Percentiles rank a stretch among this genome's conserved stretches.
Evolutionary conservation across 2,113 vertebrate genomes (phyloP).

Genomic region (Daubentonia madagascariensis): DNA sequence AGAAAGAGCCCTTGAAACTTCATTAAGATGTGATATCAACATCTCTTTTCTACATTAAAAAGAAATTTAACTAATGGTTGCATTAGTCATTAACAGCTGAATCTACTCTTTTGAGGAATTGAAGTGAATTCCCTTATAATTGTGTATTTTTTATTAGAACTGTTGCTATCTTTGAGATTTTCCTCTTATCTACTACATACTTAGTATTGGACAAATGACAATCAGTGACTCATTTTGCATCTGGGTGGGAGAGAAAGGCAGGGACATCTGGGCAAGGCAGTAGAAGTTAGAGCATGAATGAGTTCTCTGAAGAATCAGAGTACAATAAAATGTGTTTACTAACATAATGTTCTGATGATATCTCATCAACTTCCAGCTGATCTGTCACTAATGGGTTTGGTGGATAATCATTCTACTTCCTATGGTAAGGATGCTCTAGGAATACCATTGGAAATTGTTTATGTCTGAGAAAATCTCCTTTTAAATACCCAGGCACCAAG

Average conservation of each 20-base stretch:
- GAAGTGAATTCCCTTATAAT: background rate
- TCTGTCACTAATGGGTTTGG: background rate
- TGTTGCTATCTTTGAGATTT: background rate
- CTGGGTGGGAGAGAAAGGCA: background rate
- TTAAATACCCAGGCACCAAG: background rate
- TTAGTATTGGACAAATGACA: constrained; percentile 27
- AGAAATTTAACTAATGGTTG: background rate
- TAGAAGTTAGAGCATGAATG: background rate
- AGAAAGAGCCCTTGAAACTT: background rate
- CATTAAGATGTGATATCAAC: background rate
- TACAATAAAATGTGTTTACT: background rate
- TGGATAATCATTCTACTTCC: background rate
- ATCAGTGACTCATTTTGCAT: constrained; percentile 10
- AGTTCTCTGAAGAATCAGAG: background rate
- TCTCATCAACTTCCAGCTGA: background rate
- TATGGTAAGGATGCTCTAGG: background rate
- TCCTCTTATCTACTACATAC: background rate
- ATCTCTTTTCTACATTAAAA: background rate
- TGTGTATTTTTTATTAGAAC: background rate
- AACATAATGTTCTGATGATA: background rate
- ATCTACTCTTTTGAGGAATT: background rate
- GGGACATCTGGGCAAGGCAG: background rate
- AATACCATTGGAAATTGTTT: background rate
- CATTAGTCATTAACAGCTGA: background rate
- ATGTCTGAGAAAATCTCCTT: background rate